phyloP scores from a whole-genome alignment of 2,797 vertebrate species.

The Aselliscus stoliczkanus region DNA sequence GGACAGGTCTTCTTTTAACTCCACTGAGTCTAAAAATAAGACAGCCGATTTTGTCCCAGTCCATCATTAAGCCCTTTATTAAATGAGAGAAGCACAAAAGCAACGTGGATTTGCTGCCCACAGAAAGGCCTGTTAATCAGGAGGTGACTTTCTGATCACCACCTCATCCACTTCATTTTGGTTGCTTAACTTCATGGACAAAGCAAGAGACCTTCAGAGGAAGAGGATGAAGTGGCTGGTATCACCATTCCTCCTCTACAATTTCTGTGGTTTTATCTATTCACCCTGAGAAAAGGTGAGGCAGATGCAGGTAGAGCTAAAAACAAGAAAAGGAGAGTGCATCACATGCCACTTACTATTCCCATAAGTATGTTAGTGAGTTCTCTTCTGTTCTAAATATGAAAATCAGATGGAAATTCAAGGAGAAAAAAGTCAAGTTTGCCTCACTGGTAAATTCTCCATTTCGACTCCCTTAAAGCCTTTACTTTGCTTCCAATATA shows the following conservation, averaged over 20 bases:
- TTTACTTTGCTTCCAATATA: neutral
- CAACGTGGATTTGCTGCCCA: neutral
- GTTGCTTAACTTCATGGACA: neutral
- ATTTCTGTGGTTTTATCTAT: neutral
- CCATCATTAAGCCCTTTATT: conserved; percentile 37
- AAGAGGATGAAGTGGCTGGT: neutral
- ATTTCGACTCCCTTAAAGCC: neutral
- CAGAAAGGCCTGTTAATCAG: neutral
- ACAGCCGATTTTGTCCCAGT: neutral
- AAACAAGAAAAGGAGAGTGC: neutral
- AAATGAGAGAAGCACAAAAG: conserved; percentile 22
- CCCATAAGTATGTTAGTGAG: neutral
- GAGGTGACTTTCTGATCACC: neutral
- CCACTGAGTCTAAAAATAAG: conserved; percentile 1
- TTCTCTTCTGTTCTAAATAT: neutral
- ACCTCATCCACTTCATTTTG: neutral
- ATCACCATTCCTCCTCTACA: neutral
- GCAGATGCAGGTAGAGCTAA: neutral
- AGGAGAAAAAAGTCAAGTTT: neutral
- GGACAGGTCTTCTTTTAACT: conserved; percentile 1
- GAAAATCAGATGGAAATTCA: neutral
- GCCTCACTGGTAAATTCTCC: neutral
- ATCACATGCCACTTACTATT: neutral
- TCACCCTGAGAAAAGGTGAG: neutral
- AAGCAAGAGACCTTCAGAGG: neutral